phyloP scores from a whole-genome alignment of 2,113 vertebrate genomes.

The Shinisaurus crocodilurus region DNA sequence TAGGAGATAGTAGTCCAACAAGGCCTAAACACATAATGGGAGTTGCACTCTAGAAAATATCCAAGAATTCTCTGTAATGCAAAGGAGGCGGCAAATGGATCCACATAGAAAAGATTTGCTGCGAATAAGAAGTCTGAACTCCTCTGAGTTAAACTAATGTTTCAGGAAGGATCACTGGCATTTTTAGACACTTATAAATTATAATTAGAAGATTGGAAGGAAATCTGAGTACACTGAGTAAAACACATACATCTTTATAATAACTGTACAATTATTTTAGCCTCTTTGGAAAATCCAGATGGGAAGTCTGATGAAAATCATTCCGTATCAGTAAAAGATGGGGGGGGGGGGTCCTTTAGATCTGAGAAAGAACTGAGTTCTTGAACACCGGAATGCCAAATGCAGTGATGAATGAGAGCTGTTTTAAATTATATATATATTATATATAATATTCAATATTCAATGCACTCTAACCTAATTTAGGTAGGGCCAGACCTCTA shows the following conservation, averaged over 20 bases:
- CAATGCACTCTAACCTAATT: conserved; percentile 69
- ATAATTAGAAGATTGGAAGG: conserved; percentile 50
- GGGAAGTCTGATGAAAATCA: conserved; percentile 76
- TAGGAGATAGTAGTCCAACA: no score
- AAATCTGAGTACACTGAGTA: conserved; percentile 66
- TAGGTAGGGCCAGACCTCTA: conserved; percentile 63
- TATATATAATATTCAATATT: no score
- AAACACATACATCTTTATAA: conserved; percentile 72
- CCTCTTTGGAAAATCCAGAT: no score
- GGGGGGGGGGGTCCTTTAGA: conserved; percentile 71
- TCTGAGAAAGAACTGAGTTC: conserved; percentile 53
- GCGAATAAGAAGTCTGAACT: neutral
- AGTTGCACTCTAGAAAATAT: neutral
- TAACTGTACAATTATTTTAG: conserved; percentile 74
- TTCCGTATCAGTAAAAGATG: conserved; percentile 76
- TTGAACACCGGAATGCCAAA: conserved; percentile 69
- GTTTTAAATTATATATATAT: conserved; percentile 65
- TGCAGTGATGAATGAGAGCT: conserved; percentile 55
- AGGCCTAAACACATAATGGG: neutral
- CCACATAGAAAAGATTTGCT: neutral
- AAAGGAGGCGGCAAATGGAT: neutral
- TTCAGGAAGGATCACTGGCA: conserved; percentile 50
- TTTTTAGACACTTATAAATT: conserved; percentile 61
- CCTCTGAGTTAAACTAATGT: conserved; percentile 49
- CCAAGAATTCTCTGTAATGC: conserved; percentile 13